Evolutionary conservation across 2,888 invertebrate species (phyloP), one percentile per base, ranked within the genome.

Genomic region (Leucozona laternaria): DNA sequence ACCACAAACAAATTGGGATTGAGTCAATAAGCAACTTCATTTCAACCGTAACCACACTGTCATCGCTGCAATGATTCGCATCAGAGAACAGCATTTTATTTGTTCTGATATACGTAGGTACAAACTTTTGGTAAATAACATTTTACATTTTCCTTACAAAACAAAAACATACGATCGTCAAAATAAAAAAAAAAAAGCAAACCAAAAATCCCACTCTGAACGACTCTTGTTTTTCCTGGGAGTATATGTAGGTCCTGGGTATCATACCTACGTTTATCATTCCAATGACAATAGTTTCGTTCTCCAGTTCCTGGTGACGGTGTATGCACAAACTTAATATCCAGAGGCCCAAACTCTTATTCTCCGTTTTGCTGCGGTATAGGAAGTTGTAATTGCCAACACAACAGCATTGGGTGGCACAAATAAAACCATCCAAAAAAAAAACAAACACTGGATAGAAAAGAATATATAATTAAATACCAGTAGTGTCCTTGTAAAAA

Each of bases 381-480:
- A 7, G 28, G n/a, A 53, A n/a, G 37, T 40, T 70, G 75, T 75
- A 76, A 70, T 81, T 76, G 70, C 80, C 45, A 75, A 45, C 70
- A 66, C 43, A 66, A 66, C 43, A 62, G 45, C 7, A 22, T 40
- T 71, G 53, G 31, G 20, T 62, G 62, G 55, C 4, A 45, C 17
- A 57, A 70, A 70, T 34, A 48, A 48, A 48, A 48, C 20, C 15
- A 17, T 25, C 20, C 15, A 17, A 34, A 48, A 58, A 64, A 72
- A 72, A 66, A 34, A 40, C n/a, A n/a, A n/a, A n/a, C n/a, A 57
- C 45, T 43, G 66, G 72, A 72, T 72, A 58, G 48, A 72, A 66
- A 66, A 55, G 50, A 25, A 64, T 70, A 80, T 70, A 62, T 75
- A 80, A 80, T 80, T 80, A 75, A 80, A 75, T 80, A 75, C 53